phyloP scores from a whole-genome alignment of 2,113 vertebrate species.

The Cinclus cinclus region DNA sequence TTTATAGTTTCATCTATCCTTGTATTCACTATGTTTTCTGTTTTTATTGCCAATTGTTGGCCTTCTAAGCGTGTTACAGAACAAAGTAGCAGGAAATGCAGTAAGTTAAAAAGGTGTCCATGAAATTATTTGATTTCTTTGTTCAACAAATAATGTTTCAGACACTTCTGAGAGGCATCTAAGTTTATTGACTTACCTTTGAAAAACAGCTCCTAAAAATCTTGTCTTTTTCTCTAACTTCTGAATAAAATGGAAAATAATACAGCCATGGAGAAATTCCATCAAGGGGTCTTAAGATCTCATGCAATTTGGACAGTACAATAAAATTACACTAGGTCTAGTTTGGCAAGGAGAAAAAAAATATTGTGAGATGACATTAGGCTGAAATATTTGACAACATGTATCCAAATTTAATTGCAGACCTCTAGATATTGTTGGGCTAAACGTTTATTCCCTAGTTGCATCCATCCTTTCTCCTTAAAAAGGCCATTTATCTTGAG shows the following conservation, averaged over 20 bases:
- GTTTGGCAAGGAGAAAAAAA: background rate
- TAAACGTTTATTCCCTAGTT: background rate
- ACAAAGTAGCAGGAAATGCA: fast-evolving
- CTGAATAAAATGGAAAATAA: background rate
- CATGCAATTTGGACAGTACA: background rate
- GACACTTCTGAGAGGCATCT: background rate
- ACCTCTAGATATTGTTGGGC: background rate
- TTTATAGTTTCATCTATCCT: background rate
- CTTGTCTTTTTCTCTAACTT: background rate
- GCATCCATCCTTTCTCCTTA: background rate
- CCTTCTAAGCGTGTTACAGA: background rate
- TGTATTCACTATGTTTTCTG: background rate
- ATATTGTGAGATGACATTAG: background rate
- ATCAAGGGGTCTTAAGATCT: background rate
- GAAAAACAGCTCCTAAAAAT: background rate
- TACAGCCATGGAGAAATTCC: background rate
- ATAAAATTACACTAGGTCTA: background rate
- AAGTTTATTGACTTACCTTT: background rate
- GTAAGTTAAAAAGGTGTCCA: background rate
- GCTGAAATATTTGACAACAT: background rate
- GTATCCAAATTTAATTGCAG: background rate
- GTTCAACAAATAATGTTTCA: background rate
- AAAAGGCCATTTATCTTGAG: background rate
- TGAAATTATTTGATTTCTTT: background rate
- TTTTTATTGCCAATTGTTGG: background rate